Conservation (phyloP, 2,797 vertebrate species). For the Syndactyla subalaris region DNA sequence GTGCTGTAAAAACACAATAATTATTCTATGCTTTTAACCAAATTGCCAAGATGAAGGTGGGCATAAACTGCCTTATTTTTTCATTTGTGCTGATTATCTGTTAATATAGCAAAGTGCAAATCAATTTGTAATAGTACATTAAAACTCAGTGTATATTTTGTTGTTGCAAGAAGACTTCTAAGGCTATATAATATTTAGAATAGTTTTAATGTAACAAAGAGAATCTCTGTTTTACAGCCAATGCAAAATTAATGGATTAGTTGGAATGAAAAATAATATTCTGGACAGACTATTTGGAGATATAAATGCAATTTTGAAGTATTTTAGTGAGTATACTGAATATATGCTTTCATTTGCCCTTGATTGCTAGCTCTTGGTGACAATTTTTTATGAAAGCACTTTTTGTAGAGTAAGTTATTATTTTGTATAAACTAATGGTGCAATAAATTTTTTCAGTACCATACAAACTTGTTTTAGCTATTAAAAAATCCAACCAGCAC, state of each 20-base stretch:
- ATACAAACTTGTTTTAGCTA: neutral
- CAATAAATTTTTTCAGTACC: neutral
- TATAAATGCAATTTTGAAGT: constrained; percentile 28
- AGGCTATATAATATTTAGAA: neutral
- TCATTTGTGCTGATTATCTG: constrained; percentile 49
- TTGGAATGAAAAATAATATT: constrained; percentile 33
- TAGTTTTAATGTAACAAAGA: constrained; percentile 55
- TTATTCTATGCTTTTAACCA: constrained; percentile 59
- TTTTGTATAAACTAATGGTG: constrained; percentile 18
- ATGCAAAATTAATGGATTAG: constrained; percentile 37
- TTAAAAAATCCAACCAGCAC: neutral
- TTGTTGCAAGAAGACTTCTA: neutral
- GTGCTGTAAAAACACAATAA: constrained; percentile 1
- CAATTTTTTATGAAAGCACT: constrained; percentile 9
- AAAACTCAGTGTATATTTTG: constrained; percentile 9
- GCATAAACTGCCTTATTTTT: neutral
- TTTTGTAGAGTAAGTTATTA: neutral
- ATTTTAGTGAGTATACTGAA: constrained; percentile 24
- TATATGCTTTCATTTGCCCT: constrained; percentile 30
- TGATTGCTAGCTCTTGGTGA: neutral
- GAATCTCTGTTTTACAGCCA: neutral
- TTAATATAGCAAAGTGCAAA: constrained; percentile 61
- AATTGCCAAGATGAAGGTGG: constrained; percentile 42
- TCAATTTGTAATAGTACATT: constrained; percentile 51
- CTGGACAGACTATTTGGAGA: neutral